A percentile compares a stretch with the other conserved stretches of the same genome.
Conservation (phyloP, 2,797 vertebrate species). For the Takifugu ocellatus region DNA sequence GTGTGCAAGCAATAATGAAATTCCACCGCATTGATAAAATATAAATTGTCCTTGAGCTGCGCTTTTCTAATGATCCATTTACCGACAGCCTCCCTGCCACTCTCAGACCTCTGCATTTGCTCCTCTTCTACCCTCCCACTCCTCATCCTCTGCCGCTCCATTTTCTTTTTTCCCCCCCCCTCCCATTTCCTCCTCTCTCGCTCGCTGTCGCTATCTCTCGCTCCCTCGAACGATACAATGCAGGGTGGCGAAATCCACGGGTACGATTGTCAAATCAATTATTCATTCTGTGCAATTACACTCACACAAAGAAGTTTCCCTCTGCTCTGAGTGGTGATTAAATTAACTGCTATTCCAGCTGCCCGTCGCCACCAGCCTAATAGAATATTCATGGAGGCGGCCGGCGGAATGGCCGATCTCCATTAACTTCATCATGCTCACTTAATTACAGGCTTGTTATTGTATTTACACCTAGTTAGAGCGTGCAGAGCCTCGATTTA, state of each 20-base stretch:
- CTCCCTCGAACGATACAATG: slow-evolving; percentile 85
- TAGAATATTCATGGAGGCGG: slow-evolving; percentile 99
- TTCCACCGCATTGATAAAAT: slow-evolving; percentile 99
- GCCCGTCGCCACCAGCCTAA: slow-evolving; percentile 99
- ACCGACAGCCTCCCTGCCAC: slow-evolving; percentile 93
- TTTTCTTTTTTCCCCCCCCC: slow-evolving; percentile 21
- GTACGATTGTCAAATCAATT: slow-evolving; percentile 99
- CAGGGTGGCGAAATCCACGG: slow-evolving; percentile 94
- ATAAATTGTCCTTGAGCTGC: slow-evolving; percentile 99
- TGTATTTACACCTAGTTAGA: slow-evolving; percentile 99
- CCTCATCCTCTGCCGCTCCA: slow-evolving; percentile 73
- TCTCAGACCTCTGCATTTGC: slow-evolving; percentile 85
- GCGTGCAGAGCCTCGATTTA: slow-evolving; percentile 98
- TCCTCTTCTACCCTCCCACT: slow-evolving; percentile 60
- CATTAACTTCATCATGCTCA: slow-evolving; percentile 99
- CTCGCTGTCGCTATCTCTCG: slow-evolving; percentile 35
- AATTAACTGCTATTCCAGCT: slow-evolving; percentile 99
- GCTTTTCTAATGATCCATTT: slow-evolving; percentile 99
- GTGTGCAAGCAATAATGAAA: slow-evolving; percentile 97
- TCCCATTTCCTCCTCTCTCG: slow-evolving; percentile 10
- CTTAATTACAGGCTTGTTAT: slow-evolving; percentile 99
- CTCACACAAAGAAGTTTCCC: slow-evolving; percentile 99
- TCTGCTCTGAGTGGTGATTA: slow-evolving; percentile 99
- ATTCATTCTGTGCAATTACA: slow-evolving; percentile 99
- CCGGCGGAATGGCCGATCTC: slow-evolving; percentile 99